Conservation (phyloP, 2,113 vertebrate species). For the Atrichornis clamosus region DNA sequence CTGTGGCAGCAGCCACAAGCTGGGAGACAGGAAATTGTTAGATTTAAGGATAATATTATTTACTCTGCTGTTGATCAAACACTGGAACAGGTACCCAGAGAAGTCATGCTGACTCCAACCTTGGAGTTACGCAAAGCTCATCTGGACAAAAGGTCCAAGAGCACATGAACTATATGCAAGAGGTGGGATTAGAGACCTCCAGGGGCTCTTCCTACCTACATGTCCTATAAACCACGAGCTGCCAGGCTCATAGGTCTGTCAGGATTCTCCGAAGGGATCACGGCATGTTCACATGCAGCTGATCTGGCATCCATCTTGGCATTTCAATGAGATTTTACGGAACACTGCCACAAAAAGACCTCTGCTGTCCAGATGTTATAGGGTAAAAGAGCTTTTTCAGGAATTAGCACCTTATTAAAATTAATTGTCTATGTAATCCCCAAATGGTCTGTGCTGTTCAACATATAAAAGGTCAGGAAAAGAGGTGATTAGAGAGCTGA, state of each 20-base stretch:
- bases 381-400: background rate
- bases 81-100: background rate
- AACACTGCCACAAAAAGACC: background rate
- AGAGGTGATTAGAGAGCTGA: background rate
- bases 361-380: background rate
- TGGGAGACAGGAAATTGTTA: background rate
- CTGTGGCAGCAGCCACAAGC: background rate
- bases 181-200: background rate
- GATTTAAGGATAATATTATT: background rate
- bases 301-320: background rate
- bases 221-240: accelerated
- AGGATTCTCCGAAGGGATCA: background rate
- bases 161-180: background rate
- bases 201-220: background rate
- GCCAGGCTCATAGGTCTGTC: background rate
- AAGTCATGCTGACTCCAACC: background rate
- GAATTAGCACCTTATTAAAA: background rate
- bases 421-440: background rate
- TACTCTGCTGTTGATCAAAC: background rate
- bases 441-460: background rate
- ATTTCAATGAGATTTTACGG: background rate
- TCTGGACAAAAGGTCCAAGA: background rate
- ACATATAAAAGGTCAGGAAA: background rate
- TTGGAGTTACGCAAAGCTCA: background rate
- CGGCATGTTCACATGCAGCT: background rate